Evolutionary conservation across 2,888 invertebrate species (phyloP), one percentile per base, ranked within the genome.

Genomic region (Diplazon laetatorius): DNA sequence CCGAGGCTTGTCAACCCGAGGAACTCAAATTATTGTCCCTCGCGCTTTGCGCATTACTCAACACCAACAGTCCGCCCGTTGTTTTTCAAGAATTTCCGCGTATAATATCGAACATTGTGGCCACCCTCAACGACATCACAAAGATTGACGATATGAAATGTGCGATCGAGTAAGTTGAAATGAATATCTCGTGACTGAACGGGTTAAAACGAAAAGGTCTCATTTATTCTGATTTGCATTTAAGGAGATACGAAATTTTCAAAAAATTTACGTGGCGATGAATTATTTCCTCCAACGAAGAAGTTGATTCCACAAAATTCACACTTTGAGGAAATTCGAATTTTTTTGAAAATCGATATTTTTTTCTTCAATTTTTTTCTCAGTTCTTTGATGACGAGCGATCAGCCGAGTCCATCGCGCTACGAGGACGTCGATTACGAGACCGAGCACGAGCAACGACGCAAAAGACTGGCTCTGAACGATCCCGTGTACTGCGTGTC

Each of bases 401-500:
- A 92, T 79, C 91, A 86, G 66, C 82, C 82, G 6, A 92, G 91
- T 84, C 89, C 91, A 0, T 89, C 89, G 62, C 88, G 90, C 65
- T 91, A 91, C 68, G 93, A 93, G 44, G 93, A 93, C 81, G 91
- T 92, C 25, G 92, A 92, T 71, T 93, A 93, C 76, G 94, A 95
- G 86, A 95, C 95, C 39, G 95, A 95, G 85, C 97, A 97, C 90
- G 96, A 96, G 84, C 93, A 93, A 86, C 93, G 97, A 37, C 93
- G 94, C 62, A 94, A 94, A 85, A 93, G 94, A 87, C 92, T 96
- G 39, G 93, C 94, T 65, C 92, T 94, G 59, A 92, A 93, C 68
- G 97, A 98, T 92, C 96, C 97, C 37, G 95, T 98, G 18, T 95
- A 96, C 88, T 94, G 94, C 68, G 94, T 96, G 50, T 95, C 95